Evolutionary conservation across 2,113 vertebrate species (phyloP), one percentile per base, ranked within the genome.

Genomic region (Chauna torquata): DNA sequence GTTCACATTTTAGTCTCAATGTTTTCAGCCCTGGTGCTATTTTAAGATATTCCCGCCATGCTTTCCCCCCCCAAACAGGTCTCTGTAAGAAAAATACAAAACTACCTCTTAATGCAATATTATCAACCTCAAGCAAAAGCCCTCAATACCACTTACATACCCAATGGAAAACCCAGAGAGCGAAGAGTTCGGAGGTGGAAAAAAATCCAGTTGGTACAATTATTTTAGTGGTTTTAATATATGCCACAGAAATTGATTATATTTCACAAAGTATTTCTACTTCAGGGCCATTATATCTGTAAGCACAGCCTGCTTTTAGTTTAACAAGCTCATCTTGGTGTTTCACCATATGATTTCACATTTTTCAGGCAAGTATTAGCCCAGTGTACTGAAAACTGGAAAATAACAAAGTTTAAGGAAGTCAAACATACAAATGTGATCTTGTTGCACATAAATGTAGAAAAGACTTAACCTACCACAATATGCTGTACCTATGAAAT

Each of bases 241-340:
- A 83, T 66, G n/a, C 27, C 17, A 40, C 4, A 8, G 44, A 42
- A 80, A 11, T 77, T 94, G 38, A 94, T 83, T 78, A 7, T 22
- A 45, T 61, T 82, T 81, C 30, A 94, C 45, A 76, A 88, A 80
- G 24, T 32, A 90, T 76, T 91, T 91, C 49, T 77, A 74, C 65
- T 92, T 79, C 45, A 77, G 20, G n/a, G 44, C 54, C 82, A 89
- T 54, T 96, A 83, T 96, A 93, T 82, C 78, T 28, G 52, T 71
- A 85, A 96, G 75, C 75, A 92, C 70, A 88, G 76, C 57, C 59
- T 94, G 72, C 69, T 90, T 77, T 86, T 82, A 95, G 90, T 90
- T 86, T 89, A 96, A 90, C 36, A 93, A 94, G 44, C 57, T 93
- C 89, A 6, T 77, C 88, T 83, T 83, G 68, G 58, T 86, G 30